Base-by-base conservation (phyloP, 2,113 vertebrate genomes). In the Myodes glareolus region DNA sequence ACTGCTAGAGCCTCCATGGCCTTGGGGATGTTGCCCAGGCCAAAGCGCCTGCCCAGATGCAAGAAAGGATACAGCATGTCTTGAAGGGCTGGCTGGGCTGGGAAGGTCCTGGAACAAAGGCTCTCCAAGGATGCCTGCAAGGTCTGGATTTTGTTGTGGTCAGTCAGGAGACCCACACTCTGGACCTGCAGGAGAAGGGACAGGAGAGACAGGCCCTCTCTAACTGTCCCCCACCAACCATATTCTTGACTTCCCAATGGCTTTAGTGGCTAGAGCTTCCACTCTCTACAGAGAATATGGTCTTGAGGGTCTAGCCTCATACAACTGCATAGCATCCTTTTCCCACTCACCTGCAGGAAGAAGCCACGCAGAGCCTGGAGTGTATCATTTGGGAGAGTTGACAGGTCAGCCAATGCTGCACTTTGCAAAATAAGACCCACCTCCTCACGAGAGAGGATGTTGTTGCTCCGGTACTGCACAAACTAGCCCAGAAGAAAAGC, bases 301-400 rank as follows among this genome's bases (percentile, higher is more conserved):
- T 47, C 14, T 70, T 45, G 36, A 90, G 45, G 33, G 21, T 42
- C 77, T 50, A 13, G 76, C 70, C 21, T 92, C 63, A 10, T 7
- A 67, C 16, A 31, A 16, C 31, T 78, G 9, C 42, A 9, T 0
- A 13, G 23, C 14, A 85, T 33, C 70, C 55, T 68, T 65, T 94
- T 1, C n/a, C 73, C 23, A 94, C 97, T 96, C 98, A 99, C 99
- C 99, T 99, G 99, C 97, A 97, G 97, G 73, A 99, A 98, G 70
- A 99, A 99, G 86, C 96, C 96, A 89, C 90, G 98, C 90, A 99
- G 98, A 95, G 99, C 98, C 93, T 86, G 98, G 91, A 98, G 96
- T 2, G 98, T 98, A 77, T 98, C 97, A 19, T 97, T 97, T 23
- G 98, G 97, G 96, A 99, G 98, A 92, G 99, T 97, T 86, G 98